Conservation (phyloP, 1,140 invertebrate genomes). For the Drosophila carrolli region DNA sequence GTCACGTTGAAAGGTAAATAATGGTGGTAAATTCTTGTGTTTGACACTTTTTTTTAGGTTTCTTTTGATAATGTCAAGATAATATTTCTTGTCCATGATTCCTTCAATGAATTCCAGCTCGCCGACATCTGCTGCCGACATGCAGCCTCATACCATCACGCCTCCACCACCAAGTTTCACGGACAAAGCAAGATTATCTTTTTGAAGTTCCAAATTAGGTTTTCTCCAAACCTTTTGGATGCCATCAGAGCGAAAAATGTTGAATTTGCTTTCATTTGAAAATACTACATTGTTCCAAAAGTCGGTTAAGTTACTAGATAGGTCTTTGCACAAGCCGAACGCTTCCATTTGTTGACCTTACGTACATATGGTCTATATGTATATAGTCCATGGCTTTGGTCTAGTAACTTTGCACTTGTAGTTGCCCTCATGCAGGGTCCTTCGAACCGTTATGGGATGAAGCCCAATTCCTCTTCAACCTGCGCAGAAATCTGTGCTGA, state of each 20-base stretch:
- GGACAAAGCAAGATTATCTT: not conserved
- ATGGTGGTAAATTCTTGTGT: not conserved
- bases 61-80: not conserved
- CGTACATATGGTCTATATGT: no score
- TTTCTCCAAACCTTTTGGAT: not conserved
- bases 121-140: not conserved
- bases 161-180: not conserved
- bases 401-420: not conserved
- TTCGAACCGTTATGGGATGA: not conserved
- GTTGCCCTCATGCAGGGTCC: not conserved
- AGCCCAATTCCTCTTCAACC: not conserved
- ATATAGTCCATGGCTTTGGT: not conserved
- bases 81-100: not conserved
- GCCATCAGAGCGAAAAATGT: not conserved
- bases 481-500: no score
- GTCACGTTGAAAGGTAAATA: not conserved
- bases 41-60: not conserved
- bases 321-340: not conserved
- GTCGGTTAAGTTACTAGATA: no score
- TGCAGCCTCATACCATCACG: not conserved
- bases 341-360: not conserved
- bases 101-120: not conserved
- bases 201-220: not conserved
- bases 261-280: not conserved
- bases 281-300: not conserved